Percentiles rank a stretch among this genome's conserved stretches.
phyloP scores from a whole-genome alignment of 1,140 invertebrate genomes.

The Phortica variegata region DNA sequence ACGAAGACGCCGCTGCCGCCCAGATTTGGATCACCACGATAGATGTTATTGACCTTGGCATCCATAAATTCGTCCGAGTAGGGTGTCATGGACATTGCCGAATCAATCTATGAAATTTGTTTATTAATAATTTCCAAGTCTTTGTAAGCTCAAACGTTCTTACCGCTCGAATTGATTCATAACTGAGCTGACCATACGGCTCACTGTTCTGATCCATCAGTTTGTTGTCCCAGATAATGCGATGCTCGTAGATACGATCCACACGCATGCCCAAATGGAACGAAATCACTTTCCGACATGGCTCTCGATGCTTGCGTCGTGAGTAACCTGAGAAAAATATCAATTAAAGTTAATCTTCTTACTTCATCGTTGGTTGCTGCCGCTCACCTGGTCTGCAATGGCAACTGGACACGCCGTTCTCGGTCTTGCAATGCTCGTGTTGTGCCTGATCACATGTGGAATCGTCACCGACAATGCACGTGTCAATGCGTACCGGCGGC shows the following conservation, averaged over 20 bases:
- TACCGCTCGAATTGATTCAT: constrained; percentile 81
- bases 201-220: constrained; percentile 75
- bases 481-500: constrained; percentile 80
- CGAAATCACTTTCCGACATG: constrained; percentile 79
- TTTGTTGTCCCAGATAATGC: constrained; percentile 74
- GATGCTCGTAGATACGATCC: constrained; percentile 77
- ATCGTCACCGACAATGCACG: constrained; percentile 90
- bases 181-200: constrained; percentile 77
- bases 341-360: too few relatives aligned
- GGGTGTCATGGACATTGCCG: constrained; percentile 86
- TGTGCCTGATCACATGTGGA: constrained; percentile 86
- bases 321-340: constrained; percentile 66
- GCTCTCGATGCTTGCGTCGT: constrained; percentile 71
- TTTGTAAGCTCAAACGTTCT: constrained; percentile 50
- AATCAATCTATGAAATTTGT: constrained; percentile 68
- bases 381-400: constrained; percentile 74
- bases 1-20: constrained; percentile 75
- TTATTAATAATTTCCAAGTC: neutral
- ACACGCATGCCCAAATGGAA: constrained; percentile 78
- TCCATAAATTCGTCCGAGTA: constrained; percentile 83
- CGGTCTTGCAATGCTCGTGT: constrained; percentile 84
- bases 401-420: constrained; percentile 88
- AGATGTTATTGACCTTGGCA: constrained; percentile 78
- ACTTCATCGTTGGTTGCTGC: neutral
- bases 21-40: constrained; percentile 67